Base-by-base conservation (phyloP, 2,113 vertebrate genomes). In the Carettochelys insculpta region DNA sequence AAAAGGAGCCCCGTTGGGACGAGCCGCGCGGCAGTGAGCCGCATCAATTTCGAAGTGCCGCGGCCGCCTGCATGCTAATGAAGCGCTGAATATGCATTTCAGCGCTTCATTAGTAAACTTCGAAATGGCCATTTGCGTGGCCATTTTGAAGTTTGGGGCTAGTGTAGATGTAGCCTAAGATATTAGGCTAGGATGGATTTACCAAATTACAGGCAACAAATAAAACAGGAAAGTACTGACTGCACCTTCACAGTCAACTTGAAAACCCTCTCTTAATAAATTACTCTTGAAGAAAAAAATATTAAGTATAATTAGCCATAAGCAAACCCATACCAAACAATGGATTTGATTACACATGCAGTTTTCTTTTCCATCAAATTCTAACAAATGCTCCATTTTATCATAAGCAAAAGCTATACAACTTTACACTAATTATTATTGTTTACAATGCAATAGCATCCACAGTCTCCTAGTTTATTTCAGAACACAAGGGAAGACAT, bases 171-270 rank as follows among this genome's bases (percentile, higher is more conserved):
- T n/a, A n/a, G n/a, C n/a, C n/a, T 2, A 31, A 53, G 27, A 25
- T 3, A 24, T 20, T 34, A 25, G 6, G 2, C n/a, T 24, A 0
- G 1, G 73, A 29, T 27, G 80, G 50, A 12, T 52, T 71, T 77
- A 5, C 45, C 14, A 24, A 22, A 17, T 8, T n/a, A 5, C 0
- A 0, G 8, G n/a, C 2, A 10, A 5, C 0, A 0, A 78, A 90
- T 5, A 38, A 47, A 34, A 79, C 3, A 27, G 29, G 20, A 48
- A 78, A 13, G 75, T 0, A 0, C 0, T 0, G 71, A 5, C 47
- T 71, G 41, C n/a, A 1, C 0, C 80, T 58, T 8, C 52, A 16
- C 16, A 61, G 0, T 1, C 34, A 4, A 68, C 17, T 58, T 16
- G 22, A 38, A 16, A 24, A 11, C 11, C 24, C 9, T 5, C n/a